Conservation (phyloP, 2,888 invertebrate genomes). For the Metallyticus violacea region DNA sequence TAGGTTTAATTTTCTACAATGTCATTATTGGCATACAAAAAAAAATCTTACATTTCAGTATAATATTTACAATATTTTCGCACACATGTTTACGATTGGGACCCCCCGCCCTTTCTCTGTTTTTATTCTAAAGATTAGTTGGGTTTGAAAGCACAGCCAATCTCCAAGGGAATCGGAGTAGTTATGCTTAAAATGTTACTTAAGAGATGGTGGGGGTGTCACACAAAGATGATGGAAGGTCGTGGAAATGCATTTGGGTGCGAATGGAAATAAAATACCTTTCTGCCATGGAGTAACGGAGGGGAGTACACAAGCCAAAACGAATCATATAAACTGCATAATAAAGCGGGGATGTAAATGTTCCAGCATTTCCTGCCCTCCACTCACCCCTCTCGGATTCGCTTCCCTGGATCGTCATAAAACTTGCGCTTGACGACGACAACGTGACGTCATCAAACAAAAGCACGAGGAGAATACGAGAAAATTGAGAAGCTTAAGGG, state of each 20-base stretch:
- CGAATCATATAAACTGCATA: slow-evolving; percentile 23
- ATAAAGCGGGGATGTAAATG: slow-evolving; percentile 23
- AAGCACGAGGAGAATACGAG: slow-evolving; percentile 27
- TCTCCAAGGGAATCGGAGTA: background rate
- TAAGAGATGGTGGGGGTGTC: background rate
- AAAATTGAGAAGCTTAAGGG: slow-evolving; percentile 6
- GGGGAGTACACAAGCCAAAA: background rate
- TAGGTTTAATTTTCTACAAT: no score
- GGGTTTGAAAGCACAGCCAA: background rate
- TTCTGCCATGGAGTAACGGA: no score
- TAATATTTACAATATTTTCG: no score
- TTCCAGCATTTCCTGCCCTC: background rate
- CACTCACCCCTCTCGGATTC: background rate
- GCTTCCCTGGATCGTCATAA: slow-evolving; percentile 17
- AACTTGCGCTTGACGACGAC: slow-evolving; percentile 9
- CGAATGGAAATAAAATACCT: slow-evolving; percentile 16
- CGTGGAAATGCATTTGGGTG: background rate
- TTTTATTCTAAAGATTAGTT: background rate
- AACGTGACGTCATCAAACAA: slow-evolving; percentile 31
- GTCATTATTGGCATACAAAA: no score
- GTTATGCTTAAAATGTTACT: background rate
- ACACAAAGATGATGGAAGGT: background rate
- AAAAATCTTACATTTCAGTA: no score
- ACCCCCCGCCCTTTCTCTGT: no score
- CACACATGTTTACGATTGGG: no score